A percentile compares a stretch with the other conserved stretches of the same genome.
phyloP scores from a whole-genome alignment of 2,113 vertebrate genomes.

The Rhegmatorhina hoffmannsi region DNA sequence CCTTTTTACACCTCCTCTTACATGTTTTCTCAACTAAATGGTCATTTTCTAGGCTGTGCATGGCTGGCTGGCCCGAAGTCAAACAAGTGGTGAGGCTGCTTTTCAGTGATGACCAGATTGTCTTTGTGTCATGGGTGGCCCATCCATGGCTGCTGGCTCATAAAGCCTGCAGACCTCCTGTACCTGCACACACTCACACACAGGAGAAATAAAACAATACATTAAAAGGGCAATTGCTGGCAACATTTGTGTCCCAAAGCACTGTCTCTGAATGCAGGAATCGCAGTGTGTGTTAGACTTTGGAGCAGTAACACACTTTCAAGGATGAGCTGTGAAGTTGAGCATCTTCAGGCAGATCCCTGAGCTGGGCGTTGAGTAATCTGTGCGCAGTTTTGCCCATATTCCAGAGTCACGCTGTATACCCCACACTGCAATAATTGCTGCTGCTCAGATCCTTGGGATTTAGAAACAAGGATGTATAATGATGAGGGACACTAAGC shows the following conservation, averaged over 20 bases:
- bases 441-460: background rate
- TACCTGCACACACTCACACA: too few species aligned
- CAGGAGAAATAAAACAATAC: background rate
- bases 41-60: background rate
- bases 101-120: background rate
- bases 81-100: background rate
- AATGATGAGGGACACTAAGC: background rate
- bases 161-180: background rate
- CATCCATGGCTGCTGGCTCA: background rate
- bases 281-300: background rate
- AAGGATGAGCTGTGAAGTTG: background rate
- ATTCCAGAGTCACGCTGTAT: background rate
- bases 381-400: rapidly evolving
- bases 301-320: background rate
- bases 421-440: background rate
- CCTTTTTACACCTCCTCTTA: background rate
- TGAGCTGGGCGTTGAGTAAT: background rate
- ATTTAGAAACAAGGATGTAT: background rate
- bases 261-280: background rate
- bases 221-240: background rate
- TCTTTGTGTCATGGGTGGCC: background rate
- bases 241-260: background rate
- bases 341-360: background rate
- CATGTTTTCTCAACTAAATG: background rate
- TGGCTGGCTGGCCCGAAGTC: background rate